Base-by-base conservation (phyloP, 1,140 invertebrate species). In the Lamellibrachia luymesi region DNA sequence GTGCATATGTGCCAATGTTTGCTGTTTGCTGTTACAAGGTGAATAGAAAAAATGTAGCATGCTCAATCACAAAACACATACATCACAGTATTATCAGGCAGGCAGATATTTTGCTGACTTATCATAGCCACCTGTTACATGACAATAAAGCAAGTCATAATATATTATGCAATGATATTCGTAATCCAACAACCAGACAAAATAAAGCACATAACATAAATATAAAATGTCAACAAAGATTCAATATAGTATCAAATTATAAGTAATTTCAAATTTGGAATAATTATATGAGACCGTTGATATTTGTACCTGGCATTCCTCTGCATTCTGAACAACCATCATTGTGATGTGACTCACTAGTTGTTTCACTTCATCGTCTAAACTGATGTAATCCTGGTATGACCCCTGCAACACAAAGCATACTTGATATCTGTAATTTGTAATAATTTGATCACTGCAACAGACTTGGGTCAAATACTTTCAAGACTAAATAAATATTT, bases 341-440 rank as follows among this genome's bases (percentile, higher is more conserved):
- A 94, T 94, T 80, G 94, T 95, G 93, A 96, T 96, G 93, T 96
- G 94, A 25, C 94, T 92, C 56, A 96, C 91, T 27, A 96, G 91
- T 93, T 95, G 94, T 93, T 94, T 95, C 5, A 96, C 95, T 92
- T 96, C 95, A 56, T 95, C 95, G 94, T 96, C 96, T 51, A 94
- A 94, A 2, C 94, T 93, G 49, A 96, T 96, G 92, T 96, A 96
- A 56, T 96, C 95, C 92, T 96, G 94, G 92, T 96, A 96, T 27
- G 94, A 95, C n/a, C 95, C 95, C 96, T 96, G 93, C 4, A 94
- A 93, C 49, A 51, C 38, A 38, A 38, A 38, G 38, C 38, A 38
- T 38, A 38, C 38, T 38, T 38, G 38, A 38, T 38, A 38, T 38
- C 38, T 38, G 38, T 38, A 38, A 1, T 38, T 38, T 38, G 38